phyloP scores from a whole-genome alignment of 2,113 vertebrate genomes.

The Synodontis membranacea region DNA sequence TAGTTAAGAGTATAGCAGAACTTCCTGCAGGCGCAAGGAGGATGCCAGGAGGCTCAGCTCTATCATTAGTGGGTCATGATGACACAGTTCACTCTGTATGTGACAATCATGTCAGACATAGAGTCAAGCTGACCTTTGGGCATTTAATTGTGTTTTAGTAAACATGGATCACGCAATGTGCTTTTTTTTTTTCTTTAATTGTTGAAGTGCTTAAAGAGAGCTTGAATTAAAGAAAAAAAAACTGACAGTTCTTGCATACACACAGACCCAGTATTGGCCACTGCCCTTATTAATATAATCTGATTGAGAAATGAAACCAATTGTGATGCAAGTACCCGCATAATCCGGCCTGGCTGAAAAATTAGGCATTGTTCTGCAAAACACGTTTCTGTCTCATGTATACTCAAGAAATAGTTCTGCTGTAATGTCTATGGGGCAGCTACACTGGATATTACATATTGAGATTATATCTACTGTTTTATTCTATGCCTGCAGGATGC shows the following conservation, averaged over 20 bases:
- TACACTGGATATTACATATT: neutral
- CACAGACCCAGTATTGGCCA: neutral
- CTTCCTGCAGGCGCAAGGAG: neutral
- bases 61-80: neutral
- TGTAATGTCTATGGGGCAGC: neutral
- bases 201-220: neutral
- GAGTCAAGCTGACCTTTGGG: neutral
- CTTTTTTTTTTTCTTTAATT: neutral
- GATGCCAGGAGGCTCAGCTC: neutral
- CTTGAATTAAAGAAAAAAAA: neutral
- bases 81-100: neutral
- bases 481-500: conserved; percentile 75
- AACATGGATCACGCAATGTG: neutral
- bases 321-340: neutral
- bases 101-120: neutral
- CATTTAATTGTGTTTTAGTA: neutral
- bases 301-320: neutral
- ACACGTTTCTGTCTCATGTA: neutral
- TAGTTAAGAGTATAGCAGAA: neutral
- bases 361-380: neutral
- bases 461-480: neutral
- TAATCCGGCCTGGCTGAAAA: neutral
- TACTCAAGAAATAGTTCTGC: neutral
- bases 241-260: neutral
- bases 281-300: neutral